A percentile compares a stretch with the other conserved stretches of the same genome.
phyloP scores from a whole-genome alignment of 1,140 invertebrate species.

The Drosophila cardini region DNA sequence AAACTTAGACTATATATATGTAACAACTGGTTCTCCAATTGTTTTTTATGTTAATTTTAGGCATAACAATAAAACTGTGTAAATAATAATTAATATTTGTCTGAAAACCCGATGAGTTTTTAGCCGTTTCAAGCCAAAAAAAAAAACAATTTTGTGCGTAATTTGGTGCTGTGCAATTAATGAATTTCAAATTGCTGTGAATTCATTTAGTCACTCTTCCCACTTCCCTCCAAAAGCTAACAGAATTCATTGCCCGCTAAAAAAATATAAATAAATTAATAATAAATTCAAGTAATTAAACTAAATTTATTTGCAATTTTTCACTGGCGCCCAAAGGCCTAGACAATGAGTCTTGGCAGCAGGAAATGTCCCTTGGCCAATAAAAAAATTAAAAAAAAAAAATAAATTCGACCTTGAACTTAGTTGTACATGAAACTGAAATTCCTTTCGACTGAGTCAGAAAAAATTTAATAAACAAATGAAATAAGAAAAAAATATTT shows the following conservation, averaged over 20 bases:
- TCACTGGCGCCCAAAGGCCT: constrained; percentile 37
- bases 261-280: constrained; percentile 20
- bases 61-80: constrained; percentile 18
- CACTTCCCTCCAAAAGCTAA: constrained; percentile 44
- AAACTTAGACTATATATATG: constrained; percentile 13
- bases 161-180: constrained; percentile 81
- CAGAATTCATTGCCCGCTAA: constrained; percentile 23
- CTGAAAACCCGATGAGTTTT: constrained; percentile 14
- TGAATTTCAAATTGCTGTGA: constrained; percentile 55
- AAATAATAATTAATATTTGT: constrained; percentile 5
- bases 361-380: constrained; percentile 13
- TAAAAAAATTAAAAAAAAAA: not conserved
- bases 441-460: constrained; percentile 66
- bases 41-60: constrained; percentile 35
- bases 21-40: constrained; percentile 20
- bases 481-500: not conserved
- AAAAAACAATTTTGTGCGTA: constrained; percentile 60
- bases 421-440: constrained; percentile 30
- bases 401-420: constrained; percentile 58
- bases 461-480: constrained; percentile 25
- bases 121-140: constrained; percentile 27
- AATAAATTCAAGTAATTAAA: not conserved
- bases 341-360: constrained; percentile 20
- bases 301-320: constrained; percentile 34
- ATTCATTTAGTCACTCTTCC: constrained; percentile 8